Conservation (phyloP, 2,888 invertebrate genomes). For the Andrena chrysosceles region DNA sequence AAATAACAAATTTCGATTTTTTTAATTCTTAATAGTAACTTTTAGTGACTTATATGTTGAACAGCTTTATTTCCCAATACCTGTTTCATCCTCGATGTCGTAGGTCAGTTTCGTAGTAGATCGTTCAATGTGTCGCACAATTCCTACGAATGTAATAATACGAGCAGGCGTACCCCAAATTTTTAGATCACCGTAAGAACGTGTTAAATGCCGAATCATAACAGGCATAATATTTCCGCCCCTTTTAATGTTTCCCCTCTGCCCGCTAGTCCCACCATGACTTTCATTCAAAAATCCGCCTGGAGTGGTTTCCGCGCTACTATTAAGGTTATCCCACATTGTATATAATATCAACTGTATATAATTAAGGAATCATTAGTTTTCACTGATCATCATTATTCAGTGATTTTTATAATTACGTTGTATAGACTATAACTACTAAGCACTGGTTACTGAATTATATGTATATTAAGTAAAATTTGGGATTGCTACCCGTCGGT, state of each 20-base stretch:
- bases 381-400: not conserved
- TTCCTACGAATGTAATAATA: slow-evolving; percentile 85
- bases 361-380: not conserved
- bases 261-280: slow-evolving; percentile 29
- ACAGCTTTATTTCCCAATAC: slow-evolving; percentile 72
- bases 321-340: slow-evolving; percentile 32
- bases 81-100: slow-evolving; percentile 88
- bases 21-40: too few relatives aligned
- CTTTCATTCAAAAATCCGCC: slow-evolving; percentile 75
- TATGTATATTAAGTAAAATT: too few relatives aligned
- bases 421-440: too few relatives aligned
- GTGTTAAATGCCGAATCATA: slow-evolving; percentile 74
- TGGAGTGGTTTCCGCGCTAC: slow-evolving; percentile 11
- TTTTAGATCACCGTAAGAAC: slow-evolving; percentile 61
- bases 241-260: slow-evolving; percentile 64
- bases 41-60: too few relatives aligned
- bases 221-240: slow-evolving; percentile 77
- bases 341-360: too few relatives aligned
- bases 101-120: slow-evolving; percentile 88
- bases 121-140: slow-evolving; percentile 87
- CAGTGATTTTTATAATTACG: not conserved
- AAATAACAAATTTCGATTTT: not conserved
- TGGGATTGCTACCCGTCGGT: too few relatives aligned
- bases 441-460: too few relatives aligned
- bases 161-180: slow-evolving; percentile 73